Evolutionary conservation across 1,140 invertebrate genomes (phyloP).

Genomic region (Atopsyche davidsoni): DNA sequence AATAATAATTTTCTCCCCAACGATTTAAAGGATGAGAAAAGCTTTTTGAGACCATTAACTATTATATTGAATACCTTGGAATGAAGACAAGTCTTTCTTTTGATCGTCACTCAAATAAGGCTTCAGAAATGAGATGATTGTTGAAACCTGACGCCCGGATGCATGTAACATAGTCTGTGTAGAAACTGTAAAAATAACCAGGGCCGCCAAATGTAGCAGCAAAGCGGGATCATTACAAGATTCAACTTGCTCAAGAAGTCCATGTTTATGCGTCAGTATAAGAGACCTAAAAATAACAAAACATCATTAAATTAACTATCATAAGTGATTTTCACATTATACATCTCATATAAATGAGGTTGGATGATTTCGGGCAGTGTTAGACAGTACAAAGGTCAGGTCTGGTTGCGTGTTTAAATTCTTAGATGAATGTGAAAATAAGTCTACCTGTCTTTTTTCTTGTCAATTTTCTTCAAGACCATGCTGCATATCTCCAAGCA

Average conservation of each 20-base stretch:
- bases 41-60: conserved; percentile 1
- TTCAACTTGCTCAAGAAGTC: conserved; percentile 72
- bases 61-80: conserved; percentile 64
- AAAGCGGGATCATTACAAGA: conserved; percentile 71
- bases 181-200: conserved; percentile 75
- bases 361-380: no score
- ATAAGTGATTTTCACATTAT: conserved; percentile 11
- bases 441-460: conserved; percentile 73
- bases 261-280: conserved; percentile 71
- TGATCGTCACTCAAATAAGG: conserved; percentile 59
- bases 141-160: conserved; percentile 84
- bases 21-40: no score
- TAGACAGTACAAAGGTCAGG: no score
- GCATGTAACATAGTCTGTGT: conserved; percentile 81
- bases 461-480: conserved; percentile 81
- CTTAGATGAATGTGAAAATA: no score
- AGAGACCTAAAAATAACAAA: conserved; percentile 45
- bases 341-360: no score
- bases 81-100: conserved; percentile 56
- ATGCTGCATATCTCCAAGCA: conserved; percentile 72
- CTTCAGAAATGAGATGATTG: conserved; percentile 69
- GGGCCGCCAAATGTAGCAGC: conserved; percentile 71
- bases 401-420: no score
- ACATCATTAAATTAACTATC: conserved; percentile 14
- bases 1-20: no score